A percentile compares a stretch with the other conserved stretches of the same genome.
phyloP scores from a whole-genome alignment of 1,140 invertebrate genomes.

The Formica exsecta region DNA sequence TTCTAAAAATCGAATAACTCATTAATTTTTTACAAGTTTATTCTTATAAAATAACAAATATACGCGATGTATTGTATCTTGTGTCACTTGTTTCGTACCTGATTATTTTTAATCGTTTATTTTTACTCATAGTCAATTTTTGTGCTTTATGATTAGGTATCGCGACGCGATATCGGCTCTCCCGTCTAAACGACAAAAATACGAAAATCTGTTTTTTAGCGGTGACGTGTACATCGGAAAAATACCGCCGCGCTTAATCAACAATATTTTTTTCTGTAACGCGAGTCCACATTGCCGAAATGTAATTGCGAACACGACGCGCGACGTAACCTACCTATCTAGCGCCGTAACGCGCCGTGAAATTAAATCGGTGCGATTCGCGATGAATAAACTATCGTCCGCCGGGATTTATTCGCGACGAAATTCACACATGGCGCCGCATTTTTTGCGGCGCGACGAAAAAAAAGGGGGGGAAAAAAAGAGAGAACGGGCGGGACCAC shows the following conservation, averaged over 20 bases:
- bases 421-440: slow-evolving; percentile 51
- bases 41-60: not conserved
- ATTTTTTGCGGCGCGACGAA: slow-evolving; percentile 27
- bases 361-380: slow-evolving; percentile 76
- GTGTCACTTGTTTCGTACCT: not conserved
- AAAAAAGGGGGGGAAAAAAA: not conserved
- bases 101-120: slow-evolving; percentile 38
- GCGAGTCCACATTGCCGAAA: slow-evolving; percentile 43
- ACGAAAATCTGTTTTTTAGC: not conserved
- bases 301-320: slow-evolving; percentile 73
- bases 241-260: slow-evolving; percentile 58
- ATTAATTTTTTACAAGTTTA: not conserved
- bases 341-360: slow-evolving; percentile 70
- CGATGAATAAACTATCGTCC: slow-evolving; percentile 75
- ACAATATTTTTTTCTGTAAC: slow-evolving; percentile 58
- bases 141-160: slow-evolving; percentile 7
- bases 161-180: not conserved
- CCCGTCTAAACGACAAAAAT: not conserved
- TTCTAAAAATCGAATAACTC: not conserved
- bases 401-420: slow-evolving; percentile 58
- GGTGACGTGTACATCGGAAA: not conserved
- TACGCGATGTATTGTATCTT: not conserved
- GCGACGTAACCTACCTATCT: not conserved
- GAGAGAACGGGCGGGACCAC: no score
- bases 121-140: not conserved